Conservation (phyloP, 2,113 vertebrate species). For the Pteropus alecto region DNA sequence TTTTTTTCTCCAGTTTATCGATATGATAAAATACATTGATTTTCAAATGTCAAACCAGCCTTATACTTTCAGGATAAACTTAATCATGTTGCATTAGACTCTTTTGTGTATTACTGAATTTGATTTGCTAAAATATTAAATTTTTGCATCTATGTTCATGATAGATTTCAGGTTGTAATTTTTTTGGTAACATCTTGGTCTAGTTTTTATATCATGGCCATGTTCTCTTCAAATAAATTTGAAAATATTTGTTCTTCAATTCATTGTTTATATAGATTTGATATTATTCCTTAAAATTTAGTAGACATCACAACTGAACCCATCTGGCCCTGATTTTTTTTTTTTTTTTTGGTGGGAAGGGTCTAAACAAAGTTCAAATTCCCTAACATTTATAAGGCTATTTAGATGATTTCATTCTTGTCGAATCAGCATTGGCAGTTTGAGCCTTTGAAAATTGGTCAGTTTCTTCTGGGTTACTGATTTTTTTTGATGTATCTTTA, state of each 20-base stretch:
- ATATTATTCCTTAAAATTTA: background rate
- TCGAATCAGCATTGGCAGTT: background rate
- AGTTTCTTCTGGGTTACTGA: background rate
- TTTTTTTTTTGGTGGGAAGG: background rate
- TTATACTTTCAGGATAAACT: background rate
- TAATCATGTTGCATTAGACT: background rate
- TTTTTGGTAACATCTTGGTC: background rate
- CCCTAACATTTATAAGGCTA: background rate
- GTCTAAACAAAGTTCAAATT: background rate
- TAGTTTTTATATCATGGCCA: background rate
- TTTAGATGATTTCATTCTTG: background rate
- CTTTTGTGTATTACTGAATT: background rate
- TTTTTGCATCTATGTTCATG: background rate
- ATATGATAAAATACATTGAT: background rate
- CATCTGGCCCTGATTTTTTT: background rate
- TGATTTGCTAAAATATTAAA: background rate
- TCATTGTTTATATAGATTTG: background rate
- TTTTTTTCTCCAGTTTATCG: background rate
- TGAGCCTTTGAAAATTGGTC: background rate
- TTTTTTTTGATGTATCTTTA: background rate
- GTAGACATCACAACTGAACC: background rate
- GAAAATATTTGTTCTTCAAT: background rate
- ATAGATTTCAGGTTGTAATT: background rate
- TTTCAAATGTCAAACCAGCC: too few relatives aligned
- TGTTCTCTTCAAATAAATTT: background rate